phyloP scores from a whole-genome alignment of 2,113 vertebrate genomes.

The Nothobranchius kuhntae region DNA sequence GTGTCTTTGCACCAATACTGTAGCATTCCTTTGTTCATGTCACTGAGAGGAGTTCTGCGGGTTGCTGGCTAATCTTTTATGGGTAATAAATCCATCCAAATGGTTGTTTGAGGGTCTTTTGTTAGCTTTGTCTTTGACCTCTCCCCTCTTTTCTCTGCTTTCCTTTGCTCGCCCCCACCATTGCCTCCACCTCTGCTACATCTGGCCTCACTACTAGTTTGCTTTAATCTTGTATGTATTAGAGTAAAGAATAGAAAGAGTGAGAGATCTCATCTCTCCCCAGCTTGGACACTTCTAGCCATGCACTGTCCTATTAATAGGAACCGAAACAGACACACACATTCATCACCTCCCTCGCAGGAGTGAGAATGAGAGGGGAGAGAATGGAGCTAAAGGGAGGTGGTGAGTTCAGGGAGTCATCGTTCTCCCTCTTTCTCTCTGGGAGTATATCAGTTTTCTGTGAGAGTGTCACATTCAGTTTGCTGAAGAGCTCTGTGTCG shows the following conservation, averaged over 20 bases:
- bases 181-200: constrained; percentile 45
- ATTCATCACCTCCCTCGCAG: constrained; percentile 65
- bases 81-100: constrained; percentile 60
- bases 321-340: constrained; percentile 58
- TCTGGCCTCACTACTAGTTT: constrained; percentile 46
- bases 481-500: constrained; percentile 37
- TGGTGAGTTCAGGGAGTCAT: constrained; percentile 35
- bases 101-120: constrained; percentile 52
- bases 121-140: constrained; percentile 55
- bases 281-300: constrained; percentile 60
- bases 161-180: constrained; percentile 5
- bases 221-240: constrained; percentile 26
- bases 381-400: constrained; percentile 8
- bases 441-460: constrained; percentile 34
- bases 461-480: constrained; percentile 31
- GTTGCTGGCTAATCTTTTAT: constrained; percentile 53
- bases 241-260: constrained; percentile 17
- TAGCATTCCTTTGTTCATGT: constrained; percentile 26
- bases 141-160: constrained; percentile 22
- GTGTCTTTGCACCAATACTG: constrained; percentile 31
- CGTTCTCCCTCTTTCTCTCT: constrained; percentile 12
- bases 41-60: constrained; percentile 21
- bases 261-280: constrained; percentile 49
- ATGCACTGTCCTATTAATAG: constrained; percentile 65
- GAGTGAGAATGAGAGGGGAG: constrained; percentile 23